phyloP scores from a whole-genome alignment of 2,797 vertebrate genomes.

The Spea hammondii region DNA sequence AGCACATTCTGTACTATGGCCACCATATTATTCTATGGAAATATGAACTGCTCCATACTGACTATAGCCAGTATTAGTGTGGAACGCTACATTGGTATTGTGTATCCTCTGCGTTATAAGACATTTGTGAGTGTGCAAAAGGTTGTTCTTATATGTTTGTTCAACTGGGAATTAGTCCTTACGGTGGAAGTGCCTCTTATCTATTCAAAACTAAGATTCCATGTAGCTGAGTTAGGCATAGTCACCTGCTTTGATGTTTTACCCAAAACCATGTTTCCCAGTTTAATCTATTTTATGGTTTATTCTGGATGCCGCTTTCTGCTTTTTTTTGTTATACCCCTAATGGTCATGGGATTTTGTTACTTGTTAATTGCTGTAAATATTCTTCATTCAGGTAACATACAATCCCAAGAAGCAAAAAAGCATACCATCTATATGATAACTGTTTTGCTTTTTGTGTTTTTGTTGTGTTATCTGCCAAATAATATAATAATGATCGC shows the following conservation, averaged over 20 bases:
- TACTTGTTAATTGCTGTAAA: conserved; percentile 54
- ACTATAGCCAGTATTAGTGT: conserved; percentile 52
- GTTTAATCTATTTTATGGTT: neutral
- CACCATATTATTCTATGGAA: conserved; percentile 50
- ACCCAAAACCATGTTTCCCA: conserved; percentile 40
- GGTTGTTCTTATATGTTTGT: conserved; percentile 4
- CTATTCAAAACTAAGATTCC: neutral
- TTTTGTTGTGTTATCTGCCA: conserved; percentile 57
- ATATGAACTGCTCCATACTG: conserved; percentile 49
- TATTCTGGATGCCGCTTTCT: conserved; percentile 51
- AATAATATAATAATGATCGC: conserved; percentile 49
- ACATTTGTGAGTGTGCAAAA: conserved; percentile 26
- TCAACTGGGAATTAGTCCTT: conserved; percentile 54
- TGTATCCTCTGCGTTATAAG: conserved; percentile 40
- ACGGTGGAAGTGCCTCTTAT: conserved; percentile 49
- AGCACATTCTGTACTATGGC: neutral
- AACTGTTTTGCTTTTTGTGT: conserved; percentile 47
- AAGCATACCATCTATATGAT: conserved; percentile 48
- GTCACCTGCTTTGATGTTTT: conserved; percentile 55
- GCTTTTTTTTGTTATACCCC: conserved; percentile 46
- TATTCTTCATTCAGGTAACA: conserved; percentile 37
- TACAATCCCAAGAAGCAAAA: conserved; percentile 30
- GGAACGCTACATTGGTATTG: conserved; percentile 48
- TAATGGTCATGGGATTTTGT: conserved; percentile 53
- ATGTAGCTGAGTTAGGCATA: conserved; percentile 9